Conservation (phyloP, 2,113 vertebrate species). For the Gobius niger region DNA sequence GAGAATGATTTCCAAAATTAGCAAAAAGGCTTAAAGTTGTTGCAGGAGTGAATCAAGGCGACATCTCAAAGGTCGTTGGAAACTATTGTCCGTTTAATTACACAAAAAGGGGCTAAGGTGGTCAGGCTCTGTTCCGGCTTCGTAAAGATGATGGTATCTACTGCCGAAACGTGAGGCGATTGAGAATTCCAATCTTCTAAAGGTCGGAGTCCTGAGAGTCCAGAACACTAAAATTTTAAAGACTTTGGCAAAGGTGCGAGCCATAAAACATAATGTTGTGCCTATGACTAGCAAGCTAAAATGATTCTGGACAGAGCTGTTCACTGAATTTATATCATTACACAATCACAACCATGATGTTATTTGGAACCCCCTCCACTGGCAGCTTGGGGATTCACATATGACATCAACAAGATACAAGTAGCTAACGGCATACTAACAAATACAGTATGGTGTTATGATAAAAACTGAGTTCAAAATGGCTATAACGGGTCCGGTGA, state of each 20-base stretch:
- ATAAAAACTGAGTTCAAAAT: no score
- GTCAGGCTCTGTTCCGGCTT: not conserved
- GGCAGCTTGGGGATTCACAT: no score
- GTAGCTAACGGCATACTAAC: no score
- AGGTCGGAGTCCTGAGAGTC: slow-evolving; percentile 4
- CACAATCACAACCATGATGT: no score
- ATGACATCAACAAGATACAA: no score
- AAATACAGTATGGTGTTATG: no score
- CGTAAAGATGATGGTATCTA: not conserved
- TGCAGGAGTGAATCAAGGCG: not conserved
- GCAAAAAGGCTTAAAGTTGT: not conserved
- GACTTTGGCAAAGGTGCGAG: not conserved
- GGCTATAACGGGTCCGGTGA: no score
- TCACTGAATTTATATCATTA: no score
- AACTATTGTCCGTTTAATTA: not conserved
- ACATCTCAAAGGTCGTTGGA: not conserved
- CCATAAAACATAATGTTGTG: not conserved
- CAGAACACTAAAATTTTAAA: slow-evolving; percentile 1
- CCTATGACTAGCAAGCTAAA: not conserved
- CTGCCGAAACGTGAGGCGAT: not conserved
- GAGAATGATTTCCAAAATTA: not conserved
- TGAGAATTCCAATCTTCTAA: not conserved
- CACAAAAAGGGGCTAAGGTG: not conserved
- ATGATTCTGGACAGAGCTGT: no score
- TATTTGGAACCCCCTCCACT: no score